Percentiles rank a stretch among this genome's conserved stretches.
Evolutionary conservation across 2,113 vertebrate genomes (phyloP).

Genomic region (Morone chrysops): DNA sequence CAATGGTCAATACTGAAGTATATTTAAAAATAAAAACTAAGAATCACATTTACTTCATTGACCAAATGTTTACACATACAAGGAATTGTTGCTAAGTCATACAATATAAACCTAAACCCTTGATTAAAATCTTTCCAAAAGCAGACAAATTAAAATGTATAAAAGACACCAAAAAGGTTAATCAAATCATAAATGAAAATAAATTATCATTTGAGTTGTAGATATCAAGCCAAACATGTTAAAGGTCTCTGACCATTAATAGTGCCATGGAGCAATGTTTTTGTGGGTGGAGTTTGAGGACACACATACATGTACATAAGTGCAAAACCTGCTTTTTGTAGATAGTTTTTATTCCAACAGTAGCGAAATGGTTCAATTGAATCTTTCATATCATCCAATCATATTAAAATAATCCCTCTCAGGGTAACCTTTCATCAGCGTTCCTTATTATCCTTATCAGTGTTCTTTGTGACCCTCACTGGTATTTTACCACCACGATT

Average conservation of each 20-base stretch:
- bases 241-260: too few relatives aligned
- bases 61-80: too few relatives aligned
- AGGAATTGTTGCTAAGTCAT: too few relatives aligned
- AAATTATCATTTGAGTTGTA: background rate
- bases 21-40: too few relatives aligned
- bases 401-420: conserved; percentile 26
- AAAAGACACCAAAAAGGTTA: too few relatives aligned
- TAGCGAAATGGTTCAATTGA: background rate
- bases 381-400: background rate
- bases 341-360: background rate
- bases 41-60: too few relatives aligned
- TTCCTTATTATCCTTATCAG: conserved; percentile 36
- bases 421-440: conserved; percentile 11
- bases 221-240: background rate
- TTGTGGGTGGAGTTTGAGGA: background rate
- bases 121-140: too few relatives aligned
- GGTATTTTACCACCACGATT: conserved; percentile 5
- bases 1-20: too few relatives aligned
- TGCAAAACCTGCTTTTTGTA: background rate
- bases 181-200: too few relatives aligned
- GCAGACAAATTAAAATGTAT: too few relatives aligned
- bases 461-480: conserved; percentile 12
- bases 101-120: too few relatives aligned
- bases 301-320: background rate
- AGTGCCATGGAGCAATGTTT: background rate